Conservation (phyloP, 1,140 invertebrate genomes). For the Neodiprion virginianus region DNA sequence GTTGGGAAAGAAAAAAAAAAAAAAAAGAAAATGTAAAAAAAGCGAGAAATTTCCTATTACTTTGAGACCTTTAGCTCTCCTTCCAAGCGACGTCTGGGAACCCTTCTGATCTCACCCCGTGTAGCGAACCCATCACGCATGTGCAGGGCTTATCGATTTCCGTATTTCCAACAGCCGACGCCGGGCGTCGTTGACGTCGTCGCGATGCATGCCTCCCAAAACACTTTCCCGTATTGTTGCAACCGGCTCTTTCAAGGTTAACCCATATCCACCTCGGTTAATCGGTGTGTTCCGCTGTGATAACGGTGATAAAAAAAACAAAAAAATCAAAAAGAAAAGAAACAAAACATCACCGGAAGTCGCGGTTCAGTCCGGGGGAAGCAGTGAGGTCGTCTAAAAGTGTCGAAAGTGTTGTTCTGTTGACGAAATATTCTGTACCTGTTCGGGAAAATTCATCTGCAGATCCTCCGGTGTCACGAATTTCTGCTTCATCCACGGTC, state of each 20-base stretch:
- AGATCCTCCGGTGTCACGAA: no score
- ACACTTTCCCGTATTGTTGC: constrained; percentile 57
- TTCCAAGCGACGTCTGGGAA: background rate
- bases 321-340: background rate
- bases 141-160: constrained; percentile 1
- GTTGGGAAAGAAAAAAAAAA: no score
- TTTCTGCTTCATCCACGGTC: no score
- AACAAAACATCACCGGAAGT: background rate
- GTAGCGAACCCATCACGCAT: background rate
- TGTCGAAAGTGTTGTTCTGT: background rate
- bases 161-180: constrained; percentile 21
- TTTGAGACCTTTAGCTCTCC: background rate
- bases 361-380: background rate
- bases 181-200: constrained; percentile 29
- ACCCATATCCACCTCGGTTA: constrained; percentile 44
- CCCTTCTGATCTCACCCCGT: background rate
- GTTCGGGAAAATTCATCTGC: no score
- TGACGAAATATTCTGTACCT: background rate
- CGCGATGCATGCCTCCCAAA: constrained; percentile 45
- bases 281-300: constrained; percentile 19
- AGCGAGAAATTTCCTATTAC: background rate
- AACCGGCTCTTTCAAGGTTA: constrained; percentile 59
- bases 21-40: no score
- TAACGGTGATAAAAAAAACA: no score
- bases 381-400: background rate